Evolutionary conservation across 1,140 invertebrate species (phyloP), one percentile per base, ranked within the genome.

Genomic region (Drosophila cardini): DNA sequence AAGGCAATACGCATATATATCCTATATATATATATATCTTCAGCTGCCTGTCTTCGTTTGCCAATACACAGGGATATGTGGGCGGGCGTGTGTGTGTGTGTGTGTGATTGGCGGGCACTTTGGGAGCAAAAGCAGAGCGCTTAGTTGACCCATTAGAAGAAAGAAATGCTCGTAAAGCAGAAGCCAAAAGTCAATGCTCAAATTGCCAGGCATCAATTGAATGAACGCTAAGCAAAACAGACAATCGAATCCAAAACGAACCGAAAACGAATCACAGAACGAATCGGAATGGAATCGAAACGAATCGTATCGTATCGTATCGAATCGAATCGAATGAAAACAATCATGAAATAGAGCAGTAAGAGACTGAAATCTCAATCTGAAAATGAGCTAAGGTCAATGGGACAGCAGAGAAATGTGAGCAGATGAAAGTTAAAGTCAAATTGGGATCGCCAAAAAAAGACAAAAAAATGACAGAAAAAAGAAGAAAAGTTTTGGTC

Each of bases 131-230:
- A 62, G 56, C 76, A 72, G 43, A 65, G 62, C 74, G 82, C 82
- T 82, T 78, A 82, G 83, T 76, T 83, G 83, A 73, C 84, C 84
- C 76, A 80, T 86, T 89, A 79, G 84, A 89, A 64, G 58, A 64
- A 26, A 67, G 69, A 70, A 68, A 63, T 38, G 61, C 50, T 87
- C 78, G 78, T 82, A 83, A 83, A 73, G 15, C 75, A 79, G 62
- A 52, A 45, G 64, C 46, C 73, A 89, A 80, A 89, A 87, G 72
- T 89, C 84, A 89, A 78, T 76, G 70, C 38, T 13, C 46, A 81
- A 86, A 86, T 68, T 75, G 65, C 60, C 72, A 64, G 83, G 79
- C 83, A 82, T 87, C 83, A 83, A 79, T 82, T 83, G 76, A 46
- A 18, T 82, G 83, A 65, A 67, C 50, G 84, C 80, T 80, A 77